Evolutionary conservation across 2,888 invertebrate genomes (phyloP), one percentile per base, ranked within the genome.

Genomic region (Venusia cambrica): DNA sequence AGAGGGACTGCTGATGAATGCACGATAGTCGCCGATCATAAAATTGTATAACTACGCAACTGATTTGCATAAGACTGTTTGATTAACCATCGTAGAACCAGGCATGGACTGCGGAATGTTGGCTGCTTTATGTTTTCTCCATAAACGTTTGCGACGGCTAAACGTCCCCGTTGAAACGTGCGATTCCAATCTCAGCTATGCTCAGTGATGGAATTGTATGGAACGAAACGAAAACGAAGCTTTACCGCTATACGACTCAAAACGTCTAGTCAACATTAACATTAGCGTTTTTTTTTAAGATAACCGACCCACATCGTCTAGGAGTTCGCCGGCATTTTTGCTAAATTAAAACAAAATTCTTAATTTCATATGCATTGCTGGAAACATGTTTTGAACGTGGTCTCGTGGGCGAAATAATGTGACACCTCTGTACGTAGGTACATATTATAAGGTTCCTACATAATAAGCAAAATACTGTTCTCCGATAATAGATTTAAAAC

Each of bases 331-430:
- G 8, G 25, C 20, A 19, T 29, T 27, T 33, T 34, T 49, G 7
- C n/a, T 46, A 58, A 46, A 62, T 54, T 59, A 57, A 55, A 65
- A 64, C 61, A 65, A 70, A 70, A 77, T 80, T 72, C 75, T 78
- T 76, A 73, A 71, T 78, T 80, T 73, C 68, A 72, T 70, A 79
- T 76, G 75, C 77, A 73, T 76, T 71, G 73, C 70, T 63, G 67
- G 63, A 65, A 66, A 65, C 57, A 56, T 58, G 66, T 59, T 70
- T 70, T 60, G 53, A 70, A 70, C 62, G 84, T 81, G 73, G 84
- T 81, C 70, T 70, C 62, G 84, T 81, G 73, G 84, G 83, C 70
- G 76, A 73, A 48, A 73, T 64, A 70, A 73, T 71, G 71, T 67
- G 66, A 67, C 68, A 69, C 54, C 55, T 58, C 52, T 27, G 27